Evolutionary conservation across 2,113 vertebrate genomes (phyloP).

Genomic region (Phycodurus eques): DNA sequence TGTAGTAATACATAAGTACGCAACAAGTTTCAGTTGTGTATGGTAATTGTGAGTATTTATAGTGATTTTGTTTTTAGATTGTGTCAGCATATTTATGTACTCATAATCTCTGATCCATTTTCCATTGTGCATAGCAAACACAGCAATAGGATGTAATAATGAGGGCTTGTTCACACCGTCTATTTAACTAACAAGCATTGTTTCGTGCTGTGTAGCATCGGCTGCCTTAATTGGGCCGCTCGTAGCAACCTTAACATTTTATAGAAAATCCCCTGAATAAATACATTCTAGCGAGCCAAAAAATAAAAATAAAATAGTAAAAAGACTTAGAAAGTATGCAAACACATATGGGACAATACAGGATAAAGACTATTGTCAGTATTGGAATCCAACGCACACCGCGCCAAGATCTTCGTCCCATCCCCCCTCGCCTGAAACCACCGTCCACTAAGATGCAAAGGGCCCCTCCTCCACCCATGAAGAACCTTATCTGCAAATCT

Average conservation of each 20-base stretch:
- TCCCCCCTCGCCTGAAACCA: no score
- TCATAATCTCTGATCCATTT: constrained; percentile 20
- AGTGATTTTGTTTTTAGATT: constrained; percentile 5
- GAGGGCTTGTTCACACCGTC: constrained; percentile 20
- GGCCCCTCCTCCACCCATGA: no score
- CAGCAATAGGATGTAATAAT: constrained; percentile 34
- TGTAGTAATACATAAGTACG: neutral
- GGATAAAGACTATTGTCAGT: no score
- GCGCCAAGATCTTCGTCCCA: no score
- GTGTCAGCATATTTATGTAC: neutral
- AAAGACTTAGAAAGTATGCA: neutral
- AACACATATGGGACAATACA: neutral
- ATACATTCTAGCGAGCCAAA: constrained; percentile 10
- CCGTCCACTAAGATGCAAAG: no score
- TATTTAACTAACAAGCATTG: constrained; percentile 32
- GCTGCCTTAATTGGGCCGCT: constrained; percentile 27
- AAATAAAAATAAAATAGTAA: neutral
- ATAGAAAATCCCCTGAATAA: constrained; percentile 12
- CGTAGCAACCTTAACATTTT: constrained; percentile 3
- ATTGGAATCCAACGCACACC: no score
- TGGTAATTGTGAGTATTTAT: constrained; percentile 6
- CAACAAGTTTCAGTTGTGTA: neutral
- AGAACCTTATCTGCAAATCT: no score
- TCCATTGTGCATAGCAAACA: constrained; percentile 23
- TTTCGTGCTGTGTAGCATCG: constrained; percentile 18